Conservation (phyloP, 1,140 invertebrate species). For the Dysdera silvatica region DNA sequence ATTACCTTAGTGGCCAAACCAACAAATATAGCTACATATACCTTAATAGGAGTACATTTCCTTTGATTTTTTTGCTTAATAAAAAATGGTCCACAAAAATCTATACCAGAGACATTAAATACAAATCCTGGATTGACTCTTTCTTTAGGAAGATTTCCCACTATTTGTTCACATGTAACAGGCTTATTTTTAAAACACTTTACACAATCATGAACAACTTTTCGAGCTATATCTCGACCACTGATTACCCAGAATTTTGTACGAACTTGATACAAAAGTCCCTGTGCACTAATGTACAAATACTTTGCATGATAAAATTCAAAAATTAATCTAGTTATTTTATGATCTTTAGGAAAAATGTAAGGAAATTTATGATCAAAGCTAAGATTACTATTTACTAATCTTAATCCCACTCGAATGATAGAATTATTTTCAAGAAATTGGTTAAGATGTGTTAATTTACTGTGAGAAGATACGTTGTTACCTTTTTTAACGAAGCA, state of each 20-base stretch:
- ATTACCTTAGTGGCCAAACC: not conserved
- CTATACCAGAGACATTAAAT: not conserved
- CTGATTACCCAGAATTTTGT: not conserved
- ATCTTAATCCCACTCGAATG: too few relatives aligned
- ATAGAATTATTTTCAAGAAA: too few relatives aligned
- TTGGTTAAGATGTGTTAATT: too few relatives aligned
- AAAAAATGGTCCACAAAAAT: not conserved
- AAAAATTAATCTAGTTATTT: too few relatives aligned
- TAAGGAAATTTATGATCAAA: too few relatives aligned
- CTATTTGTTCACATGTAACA: not conserved
- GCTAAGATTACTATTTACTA: too few relatives aligned
- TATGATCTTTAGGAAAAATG: too few relatives aligned
- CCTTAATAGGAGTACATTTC: not conserved
- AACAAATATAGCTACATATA: constrained; percentile 7
- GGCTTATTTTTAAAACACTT: not conserved
- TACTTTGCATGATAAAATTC: too few relatives aligned
- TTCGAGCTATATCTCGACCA: not conserved
- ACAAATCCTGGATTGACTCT: not conserved
- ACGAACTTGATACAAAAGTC: not conserved
- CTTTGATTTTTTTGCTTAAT: not conserved
- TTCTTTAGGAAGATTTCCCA: constrained; percentile 8
- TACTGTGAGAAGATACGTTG: too few relatives aligned
- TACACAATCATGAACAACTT: constrained; percentile 5
- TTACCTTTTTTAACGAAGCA: too few relatives aligned
- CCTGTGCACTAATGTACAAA: not conserved